These are phyloP conservation scores for Harpalus rubripes DNA, from an alignment of 2,888 invertebrate species.

Conservation along the genomic window DNA sequence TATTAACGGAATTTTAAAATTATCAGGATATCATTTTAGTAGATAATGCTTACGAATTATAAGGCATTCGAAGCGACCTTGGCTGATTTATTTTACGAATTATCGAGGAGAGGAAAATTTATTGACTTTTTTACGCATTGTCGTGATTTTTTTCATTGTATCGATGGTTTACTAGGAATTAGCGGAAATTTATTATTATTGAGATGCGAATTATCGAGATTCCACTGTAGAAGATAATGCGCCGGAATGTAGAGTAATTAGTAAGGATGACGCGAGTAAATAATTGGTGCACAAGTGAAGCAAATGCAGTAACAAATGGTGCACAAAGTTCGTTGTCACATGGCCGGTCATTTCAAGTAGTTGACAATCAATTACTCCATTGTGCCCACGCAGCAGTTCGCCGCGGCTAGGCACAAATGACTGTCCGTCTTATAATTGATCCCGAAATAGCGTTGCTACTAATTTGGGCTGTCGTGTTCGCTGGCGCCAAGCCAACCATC, in stretches of 20 bases:
- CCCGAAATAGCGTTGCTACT: slow-evolving; percentile 56
- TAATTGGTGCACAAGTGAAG: slow-evolving; percentile 3
- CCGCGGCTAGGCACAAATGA: slow-evolving; percentile 37
- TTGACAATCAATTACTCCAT: slow-evolving; percentile 61
- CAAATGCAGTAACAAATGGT: slow-evolving; percentile 39
- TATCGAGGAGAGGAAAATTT: too few relatives aligned
- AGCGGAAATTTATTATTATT: not conserved
- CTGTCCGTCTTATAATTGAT: slow-evolving; percentile 55
- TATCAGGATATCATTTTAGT: too few relatives aligned
- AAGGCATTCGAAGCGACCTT: too few relatives aligned
- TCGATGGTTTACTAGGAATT: too few relatives aligned
- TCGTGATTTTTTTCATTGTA: too few relatives aligned
- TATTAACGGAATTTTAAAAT: too few relatives aligned
- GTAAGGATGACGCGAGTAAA: not conserved
- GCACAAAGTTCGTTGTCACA: slow-evolving; percentile 54
- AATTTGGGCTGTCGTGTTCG: slow-evolving; percentile 60
- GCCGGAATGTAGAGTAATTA: not conserved
- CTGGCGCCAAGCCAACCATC: slow-evolving; percentile 64
- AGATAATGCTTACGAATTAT: too few relatives aligned
- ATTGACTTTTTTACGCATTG: too few relatives aligned
- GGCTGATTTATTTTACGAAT: too few relatives aligned
- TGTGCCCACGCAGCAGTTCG: slow-evolving; percentile 45
- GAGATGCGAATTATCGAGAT: not conserved
- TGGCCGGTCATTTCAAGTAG: slow-evolving; percentile 42
- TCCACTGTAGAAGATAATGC: not conserved